Evolutionary conservation across 2,113 vertebrate species (phyloP).

Genomic region (Pluvianellus socialis): DNA sequence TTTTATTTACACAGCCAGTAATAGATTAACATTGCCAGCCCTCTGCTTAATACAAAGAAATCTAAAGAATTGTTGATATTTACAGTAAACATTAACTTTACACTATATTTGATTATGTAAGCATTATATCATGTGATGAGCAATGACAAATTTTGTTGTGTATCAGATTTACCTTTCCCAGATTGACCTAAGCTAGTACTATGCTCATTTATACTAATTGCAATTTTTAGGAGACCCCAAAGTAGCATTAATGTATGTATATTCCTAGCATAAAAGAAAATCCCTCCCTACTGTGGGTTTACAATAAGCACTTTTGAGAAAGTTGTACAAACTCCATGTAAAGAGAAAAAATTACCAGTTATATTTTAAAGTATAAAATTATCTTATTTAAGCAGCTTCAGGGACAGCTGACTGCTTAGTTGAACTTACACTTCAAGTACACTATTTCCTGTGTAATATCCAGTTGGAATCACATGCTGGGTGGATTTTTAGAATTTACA

Average conservation of each 20-base stretch:
- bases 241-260: not conserved
- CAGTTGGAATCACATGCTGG: not conserved
- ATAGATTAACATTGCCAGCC: not conserved
- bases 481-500: not conserved
- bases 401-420: not conserved
- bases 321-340: not conserved
- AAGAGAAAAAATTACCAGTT: not conserved
- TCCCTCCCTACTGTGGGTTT: not conserved
- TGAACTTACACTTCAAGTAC: not conserved
- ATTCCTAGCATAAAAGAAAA: not conserved
- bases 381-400: not conserved
- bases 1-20: not conserved
- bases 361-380: not conserved
- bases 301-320: not conserved
- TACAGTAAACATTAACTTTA: not conserved
- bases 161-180: not conserved
- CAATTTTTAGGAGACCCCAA: not conserved
- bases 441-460: not conserved
- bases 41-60: not conserved
- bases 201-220: not conserved
- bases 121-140: not conserved
- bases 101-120: not conserved
- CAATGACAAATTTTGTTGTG: not conserved
- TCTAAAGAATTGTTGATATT: not conserved
- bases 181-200: not conserved